A percentile compares a stretch with the other conserved stretches of the same genome.
These are phyloP conservation scores for Lasius fuliginosus DNA, from an alignment of 2,888 invertebrate species.

Conservation along the genomic window DNA sequence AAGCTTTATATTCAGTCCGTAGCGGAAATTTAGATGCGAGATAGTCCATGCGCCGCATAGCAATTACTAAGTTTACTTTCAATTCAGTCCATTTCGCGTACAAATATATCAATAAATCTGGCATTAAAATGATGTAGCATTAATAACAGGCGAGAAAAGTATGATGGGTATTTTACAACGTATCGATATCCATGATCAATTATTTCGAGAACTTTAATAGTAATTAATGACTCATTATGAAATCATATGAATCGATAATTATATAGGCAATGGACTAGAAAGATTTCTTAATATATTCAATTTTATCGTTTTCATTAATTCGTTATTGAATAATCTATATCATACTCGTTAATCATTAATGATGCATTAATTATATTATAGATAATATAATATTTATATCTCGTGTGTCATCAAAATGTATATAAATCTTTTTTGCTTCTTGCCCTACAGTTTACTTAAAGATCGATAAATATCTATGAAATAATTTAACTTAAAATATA, in stretches of 20 bases:
- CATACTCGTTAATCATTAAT: conserved; percentile 7
- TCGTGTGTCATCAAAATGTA: conserved; percentile 2
- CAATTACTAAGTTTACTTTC: neutral
- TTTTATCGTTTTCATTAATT: conserved; percentile 34
- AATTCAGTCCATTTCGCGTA: neutral
- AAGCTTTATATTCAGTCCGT: too few species aligned
- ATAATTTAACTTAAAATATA: conserved; percentile 11
- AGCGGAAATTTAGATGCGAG: too few species aligned
- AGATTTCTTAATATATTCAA: conserved; percentile 1
- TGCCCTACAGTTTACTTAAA: neutral
- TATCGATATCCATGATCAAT: neutral
- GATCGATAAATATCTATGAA: neutral
- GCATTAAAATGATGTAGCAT: neutral
- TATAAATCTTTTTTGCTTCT: neutral
- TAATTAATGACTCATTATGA: conserved; percentile 23
- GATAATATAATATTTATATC: neutral
- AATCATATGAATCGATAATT: neutral
- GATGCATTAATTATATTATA: neutral
- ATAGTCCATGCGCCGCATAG: too few species aligned
- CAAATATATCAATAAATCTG: neutral
- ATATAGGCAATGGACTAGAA: conserved; percentile 10
- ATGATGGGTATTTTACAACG: neutral
- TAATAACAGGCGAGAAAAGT: neutral
- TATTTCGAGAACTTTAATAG: conserved; percentile 22
- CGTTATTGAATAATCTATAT: conserved; percentile 21